phyloP scores from a whole-genome alignment of 2,797 vertebrate genomes.

The Sebastes miniatus region DNA sequence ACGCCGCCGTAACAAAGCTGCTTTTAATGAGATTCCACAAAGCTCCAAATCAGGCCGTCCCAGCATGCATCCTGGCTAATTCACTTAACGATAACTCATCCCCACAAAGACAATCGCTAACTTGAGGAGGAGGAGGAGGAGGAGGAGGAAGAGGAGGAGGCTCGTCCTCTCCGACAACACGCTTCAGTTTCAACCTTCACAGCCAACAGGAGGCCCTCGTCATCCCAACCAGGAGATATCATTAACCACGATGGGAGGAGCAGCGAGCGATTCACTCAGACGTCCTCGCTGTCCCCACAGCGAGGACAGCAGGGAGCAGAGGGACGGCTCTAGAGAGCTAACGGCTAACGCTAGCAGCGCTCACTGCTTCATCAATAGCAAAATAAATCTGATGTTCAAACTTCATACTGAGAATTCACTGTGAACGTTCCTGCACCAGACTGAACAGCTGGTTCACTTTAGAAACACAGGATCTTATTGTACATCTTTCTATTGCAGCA shows the following conservation, averaged over 20 bases:
- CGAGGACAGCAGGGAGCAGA: constrained; percentile 37
- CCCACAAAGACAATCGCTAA: constrained; percentile 67
- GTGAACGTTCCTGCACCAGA: too few species aligned
- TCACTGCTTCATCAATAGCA: constrained; percentile 36
- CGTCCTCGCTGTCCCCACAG: constrained; percentile 70
- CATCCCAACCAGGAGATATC: constrained; percentile 65
- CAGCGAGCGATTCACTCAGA: constrained; percentile 71
- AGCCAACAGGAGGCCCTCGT: constrained; percentile 13
- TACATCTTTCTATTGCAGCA: too few species aligned
- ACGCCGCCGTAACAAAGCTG: constrained; percentile 72
- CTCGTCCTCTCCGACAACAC: constrained; percentile 61
- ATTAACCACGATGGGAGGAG: constrained; percentile 51
- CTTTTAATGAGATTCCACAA: constrained; percentile 82
- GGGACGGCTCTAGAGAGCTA: constrained; percentile 47
- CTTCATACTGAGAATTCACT: neutral
- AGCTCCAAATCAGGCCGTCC: constrained; percentile 66
- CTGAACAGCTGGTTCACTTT: too few species aligned
- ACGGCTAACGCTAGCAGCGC: constrained; percentile 48
- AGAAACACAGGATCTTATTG: too few species aligned
- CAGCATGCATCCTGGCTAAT: constrained; percentile 72
- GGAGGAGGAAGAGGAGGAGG: constrained; percentile 15
- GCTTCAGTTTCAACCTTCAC: constrained; percentile 77
- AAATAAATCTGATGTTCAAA: constrained; percentile 58
- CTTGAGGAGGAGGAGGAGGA: neutral
- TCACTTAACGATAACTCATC: constrained; percentile 77